Conservation (phyloP, 2,113 vertebrate genomes). For the Sturnira hondurensis region DNA sequence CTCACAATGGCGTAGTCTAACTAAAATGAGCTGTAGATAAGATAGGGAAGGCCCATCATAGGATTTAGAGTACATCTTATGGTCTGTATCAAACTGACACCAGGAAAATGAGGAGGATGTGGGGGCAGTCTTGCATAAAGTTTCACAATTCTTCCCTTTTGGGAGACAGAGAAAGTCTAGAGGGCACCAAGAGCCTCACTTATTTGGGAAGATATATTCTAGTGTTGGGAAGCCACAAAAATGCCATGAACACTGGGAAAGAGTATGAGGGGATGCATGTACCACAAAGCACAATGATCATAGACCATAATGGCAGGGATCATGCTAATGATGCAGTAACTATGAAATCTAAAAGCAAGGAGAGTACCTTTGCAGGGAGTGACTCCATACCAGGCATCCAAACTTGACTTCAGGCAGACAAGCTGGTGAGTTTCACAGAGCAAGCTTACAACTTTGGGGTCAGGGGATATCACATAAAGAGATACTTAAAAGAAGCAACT, state of each 20-base stretch:
- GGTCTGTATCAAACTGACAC: no score
- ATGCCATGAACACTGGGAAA: conserved; percentile 39
- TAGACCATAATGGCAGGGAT: conserved; percentile 25
- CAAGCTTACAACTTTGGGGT: background rate
- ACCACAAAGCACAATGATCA: conserved; percentile 59
- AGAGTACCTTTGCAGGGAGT: background rate
- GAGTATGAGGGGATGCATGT: background rate
- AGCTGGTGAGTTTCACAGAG: background rate
- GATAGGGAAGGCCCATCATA: background rate
- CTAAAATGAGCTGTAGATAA: background rate
- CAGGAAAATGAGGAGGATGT: background rate
- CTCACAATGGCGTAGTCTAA: background rate
- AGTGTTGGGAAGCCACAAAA: conserved; percentile 53
- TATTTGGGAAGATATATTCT: conserved; percentile 48
- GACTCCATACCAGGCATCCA: background rate
- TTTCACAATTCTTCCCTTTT: background rate
- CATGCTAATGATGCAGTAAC: conserved; percentile 40
- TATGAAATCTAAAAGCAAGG: background rate
- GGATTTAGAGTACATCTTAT: background rate
- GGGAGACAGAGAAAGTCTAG: background rate
- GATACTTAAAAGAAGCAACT: conserved; percentile 5
- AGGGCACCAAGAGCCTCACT: conserved; percentile 10
- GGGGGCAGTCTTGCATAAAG: background rate
- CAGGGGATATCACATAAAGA: background rate
- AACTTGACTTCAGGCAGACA: background rate